These are phyloP conservation scores for Anolis apletophallus DNA, from an alignment of 2,797 vertebrate genomes.

Conservation along the genomic window DNA sequence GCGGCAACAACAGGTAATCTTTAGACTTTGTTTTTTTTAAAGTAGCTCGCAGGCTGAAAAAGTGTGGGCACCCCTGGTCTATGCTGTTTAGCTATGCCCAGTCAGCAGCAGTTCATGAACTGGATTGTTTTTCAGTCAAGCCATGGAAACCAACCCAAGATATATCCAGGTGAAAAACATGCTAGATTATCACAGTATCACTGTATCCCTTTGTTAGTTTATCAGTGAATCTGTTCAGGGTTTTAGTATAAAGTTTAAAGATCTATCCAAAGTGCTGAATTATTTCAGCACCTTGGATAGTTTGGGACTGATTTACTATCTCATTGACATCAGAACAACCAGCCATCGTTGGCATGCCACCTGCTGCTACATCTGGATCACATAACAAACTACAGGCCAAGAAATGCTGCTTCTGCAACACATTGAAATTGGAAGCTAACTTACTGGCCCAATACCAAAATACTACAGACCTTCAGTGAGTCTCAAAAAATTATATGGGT, in stretches of 20 bases:
- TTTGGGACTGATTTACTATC: too few species aligned
- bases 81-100: too few species aligned
- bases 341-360: neutral
- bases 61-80: too few species aligned
- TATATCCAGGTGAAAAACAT: neutral
- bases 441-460: neutral
- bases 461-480: neutral
- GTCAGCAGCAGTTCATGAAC: neutral
- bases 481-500: neutral
- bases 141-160: neutral
- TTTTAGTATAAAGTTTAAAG: too few species aligned
- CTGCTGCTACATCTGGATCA: neutral
- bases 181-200: too few species aligned
- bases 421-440: neutral
- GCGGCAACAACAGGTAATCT: too few species aligned
- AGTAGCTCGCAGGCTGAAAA: too few species aligned
- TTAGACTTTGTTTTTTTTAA: too few species aligned
- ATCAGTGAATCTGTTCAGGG: too few species aligned
- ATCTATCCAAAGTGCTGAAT: too few species aligned
- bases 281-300: too few species aligned
- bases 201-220: too few species aligned
- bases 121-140: neutral
- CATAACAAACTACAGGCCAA: neutral
- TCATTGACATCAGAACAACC: neutral
- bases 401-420: neutral